These are phyloP conservation scores for Drosophila sechellia DNA, from an alignment of 1,140 invertebrate genomes.

Conservation along the genomic window DNA sequence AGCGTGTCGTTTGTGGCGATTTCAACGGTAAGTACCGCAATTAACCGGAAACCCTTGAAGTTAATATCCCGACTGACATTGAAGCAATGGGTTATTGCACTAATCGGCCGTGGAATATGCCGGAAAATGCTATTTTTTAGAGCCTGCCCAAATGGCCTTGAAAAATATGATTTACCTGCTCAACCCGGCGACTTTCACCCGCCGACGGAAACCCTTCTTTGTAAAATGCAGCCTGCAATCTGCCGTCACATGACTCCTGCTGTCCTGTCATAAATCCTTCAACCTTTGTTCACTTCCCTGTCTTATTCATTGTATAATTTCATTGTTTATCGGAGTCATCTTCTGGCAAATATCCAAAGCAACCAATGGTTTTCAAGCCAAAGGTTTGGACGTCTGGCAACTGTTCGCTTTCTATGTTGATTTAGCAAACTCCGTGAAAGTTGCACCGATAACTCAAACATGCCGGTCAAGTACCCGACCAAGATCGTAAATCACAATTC, in stretches of 20 bases:
- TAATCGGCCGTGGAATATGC: conserved; percentile 44
- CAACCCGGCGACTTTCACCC: conserved; percentile 32
- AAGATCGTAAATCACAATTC: conserved; percentile 64
- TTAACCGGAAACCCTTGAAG: conserved; percentile 64
- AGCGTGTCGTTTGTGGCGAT: conserved; percentile 96
- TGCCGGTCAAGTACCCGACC: conserved; percentile 55
- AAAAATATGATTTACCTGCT: conserved; percentile 40
- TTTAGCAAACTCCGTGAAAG: conserved; percentile 51
- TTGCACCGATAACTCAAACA: conserved; percentile 29
- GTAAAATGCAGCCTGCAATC: conserved; percentile 9
- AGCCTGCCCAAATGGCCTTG: conserved; percentile 52
- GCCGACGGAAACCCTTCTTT: conserved; percentile 58
- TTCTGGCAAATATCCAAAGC: conserved; percentile 32
- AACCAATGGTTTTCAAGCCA: conserved; percentile 1
- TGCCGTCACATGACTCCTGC: conserved; percentile 60
- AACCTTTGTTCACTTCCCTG: conserved; percentile 17
- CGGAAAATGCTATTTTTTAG: conserved; percentile 54
- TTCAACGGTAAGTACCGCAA: conserved; percentile 88
- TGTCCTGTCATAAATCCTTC: conserved; percentile 71
- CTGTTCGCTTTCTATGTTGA: conserved; percentile 15
- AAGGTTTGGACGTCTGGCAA: conserved; percentile 39
- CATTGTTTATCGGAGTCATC: conserved; percentile 61
- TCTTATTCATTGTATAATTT: conserved; percentile 21
- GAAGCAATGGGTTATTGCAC: conserved; percentile 63
- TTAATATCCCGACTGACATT: conserved; percentile 63